Percentiles rank a stretch among this genome's conserved stretches.
Conservation (phyloP, 2,113 vertebrate genomes). For the Argyrosomus japonicus region DNA sequence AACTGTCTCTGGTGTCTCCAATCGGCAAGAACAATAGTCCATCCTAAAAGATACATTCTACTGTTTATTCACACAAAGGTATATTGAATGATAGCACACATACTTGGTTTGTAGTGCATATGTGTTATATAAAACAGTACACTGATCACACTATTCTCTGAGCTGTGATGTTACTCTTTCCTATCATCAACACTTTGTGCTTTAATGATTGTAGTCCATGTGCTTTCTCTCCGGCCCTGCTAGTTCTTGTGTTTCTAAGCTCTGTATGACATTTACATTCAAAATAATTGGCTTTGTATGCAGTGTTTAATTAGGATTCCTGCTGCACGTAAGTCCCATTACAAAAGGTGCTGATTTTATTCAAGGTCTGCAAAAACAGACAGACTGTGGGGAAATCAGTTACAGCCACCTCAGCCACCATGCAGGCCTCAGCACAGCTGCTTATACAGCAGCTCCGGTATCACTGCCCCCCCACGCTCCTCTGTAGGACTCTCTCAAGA, state of each 20-base stretch:
- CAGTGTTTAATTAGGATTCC: conserved; percentile 66
- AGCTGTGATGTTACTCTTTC: conserved; percentile 17
- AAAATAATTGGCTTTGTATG: conserved; percentile 53
- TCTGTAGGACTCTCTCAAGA: conserved; percentile 52
- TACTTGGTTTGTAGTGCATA: too few species aligned
- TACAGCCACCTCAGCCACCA: conserved; percentile 56
- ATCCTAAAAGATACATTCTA: too few species aligned
- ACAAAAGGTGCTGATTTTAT: conserved; percentile 74
- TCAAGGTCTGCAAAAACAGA: conserved; percentile 65
- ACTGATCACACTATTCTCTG: neutral
- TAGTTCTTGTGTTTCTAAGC: conserved; percentile 2
- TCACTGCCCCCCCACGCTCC: conserved; percentile 34
- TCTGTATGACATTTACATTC: conserved; percentile 41
- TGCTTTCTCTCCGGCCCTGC: neutral
- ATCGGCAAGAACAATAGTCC: too few species aligned
- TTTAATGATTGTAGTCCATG: conserved; percentile 5
- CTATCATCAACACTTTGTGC: conserved; percentile 1
- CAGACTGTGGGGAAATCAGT: conserved; percentile 69
- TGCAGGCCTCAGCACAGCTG: conserved; percentile 53
- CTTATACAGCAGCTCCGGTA: conserved; percentile 58
- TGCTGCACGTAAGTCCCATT: conserved; percentile 54
- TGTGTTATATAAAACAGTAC: neutral
- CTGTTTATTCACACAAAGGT: too few species aligned
- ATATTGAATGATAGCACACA: too few species aligned
- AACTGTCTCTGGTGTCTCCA: too few species aligned